Evolutionary conservation across 92 coral and sea anemone species (phyloP).

Genomic region (Siderastrea siderea): DNA sequence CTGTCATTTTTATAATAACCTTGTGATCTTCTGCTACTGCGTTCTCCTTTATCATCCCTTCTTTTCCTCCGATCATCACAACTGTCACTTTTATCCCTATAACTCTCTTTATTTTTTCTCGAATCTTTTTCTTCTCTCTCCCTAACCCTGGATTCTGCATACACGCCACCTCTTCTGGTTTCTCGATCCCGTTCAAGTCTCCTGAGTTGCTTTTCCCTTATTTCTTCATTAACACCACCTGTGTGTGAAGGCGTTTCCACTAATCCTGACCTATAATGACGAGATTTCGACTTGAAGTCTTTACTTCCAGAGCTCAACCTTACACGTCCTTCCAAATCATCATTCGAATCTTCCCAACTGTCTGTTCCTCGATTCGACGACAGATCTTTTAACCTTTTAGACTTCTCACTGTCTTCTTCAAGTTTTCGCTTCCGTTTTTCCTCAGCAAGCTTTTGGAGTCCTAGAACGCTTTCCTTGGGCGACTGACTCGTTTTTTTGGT

Average conservation of each 20-base stretch:
- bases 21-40: constrained; percentile 42
- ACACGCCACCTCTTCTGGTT: constrained; percentile 88
- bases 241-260: constrained; percentile 97
- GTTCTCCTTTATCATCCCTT: constrained; percentile 31
- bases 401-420: constrained; percentile 56
- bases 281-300: constrained; percentile 60
- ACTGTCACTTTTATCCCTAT: constrained; percentile 52
- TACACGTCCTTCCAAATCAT: constrained; percentile 40
- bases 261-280: constrained; percentile 90
- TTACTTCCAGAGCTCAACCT: constrained; percentile 64
- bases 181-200: constrained; percentile 93
- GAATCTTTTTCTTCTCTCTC: constrained; percentile 60
- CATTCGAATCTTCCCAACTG: constrained; percentile 72
- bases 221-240: constrained; percentile 96
- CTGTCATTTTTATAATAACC: constrained; percentile 62
- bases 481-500: constrained; percentile 71
- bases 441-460: constrained; percentile 92
- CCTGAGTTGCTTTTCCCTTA: constrained; percentile 88
- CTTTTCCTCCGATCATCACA: constrained; percentile 50
- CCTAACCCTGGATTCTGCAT: constrained; percentile 78
- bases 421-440: constrained; percentile 87
- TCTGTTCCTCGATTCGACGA: constrained; percentile 49
- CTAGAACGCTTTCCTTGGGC: constrained; percentile 82
- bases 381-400: constrained; percentile 58
- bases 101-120: constrained; percentile 55